Conservation (phyloP, 2,888 invertebrate species). For the Xanthorhoe spadicearia region DNA sequence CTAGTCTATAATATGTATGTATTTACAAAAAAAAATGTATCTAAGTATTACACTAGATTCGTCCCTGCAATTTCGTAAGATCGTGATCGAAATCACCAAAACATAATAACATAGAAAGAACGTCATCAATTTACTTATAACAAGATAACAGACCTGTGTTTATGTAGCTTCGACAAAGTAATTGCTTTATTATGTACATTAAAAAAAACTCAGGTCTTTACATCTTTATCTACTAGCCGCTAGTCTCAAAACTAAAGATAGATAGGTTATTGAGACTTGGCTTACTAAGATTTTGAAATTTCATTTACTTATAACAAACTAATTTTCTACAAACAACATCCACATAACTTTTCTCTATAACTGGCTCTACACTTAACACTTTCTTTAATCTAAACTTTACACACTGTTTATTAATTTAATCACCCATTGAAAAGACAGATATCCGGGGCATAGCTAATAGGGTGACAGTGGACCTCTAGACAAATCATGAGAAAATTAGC, state of each 20-base stretch:
- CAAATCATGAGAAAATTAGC: background rate
- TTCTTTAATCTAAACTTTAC: background rate
- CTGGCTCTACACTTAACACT: background rate
- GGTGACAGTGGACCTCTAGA: background rate
- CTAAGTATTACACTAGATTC: no score
- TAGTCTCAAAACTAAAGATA: no score
- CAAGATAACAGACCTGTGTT: conserved; percentile 14
- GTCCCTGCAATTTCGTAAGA: conserved; percentile 9
- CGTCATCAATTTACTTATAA: conserved; percentile 20
- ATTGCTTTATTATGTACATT: conserved; percentile 27
- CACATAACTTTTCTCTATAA: background rate
- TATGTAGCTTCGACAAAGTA: conserved; percentile 12
- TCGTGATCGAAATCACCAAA: conserved; percentile 7
- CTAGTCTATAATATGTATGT: no score
- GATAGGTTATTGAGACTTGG: no score
- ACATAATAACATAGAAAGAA: conserved; percentile 23
- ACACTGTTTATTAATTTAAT: background rate
- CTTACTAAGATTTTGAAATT: no score
- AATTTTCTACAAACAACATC: no score
- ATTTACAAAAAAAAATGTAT: no score
- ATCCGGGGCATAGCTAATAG: background rate
- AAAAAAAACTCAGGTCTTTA: no score
- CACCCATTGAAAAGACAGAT: background rate
- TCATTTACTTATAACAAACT: background rate
- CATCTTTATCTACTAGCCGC: no score